These are phyloP conservation scores for Eurypyga helias DNA, from an alignment of 2,113 vertebrate genomes.

Conservation along the genomic window DNA sequence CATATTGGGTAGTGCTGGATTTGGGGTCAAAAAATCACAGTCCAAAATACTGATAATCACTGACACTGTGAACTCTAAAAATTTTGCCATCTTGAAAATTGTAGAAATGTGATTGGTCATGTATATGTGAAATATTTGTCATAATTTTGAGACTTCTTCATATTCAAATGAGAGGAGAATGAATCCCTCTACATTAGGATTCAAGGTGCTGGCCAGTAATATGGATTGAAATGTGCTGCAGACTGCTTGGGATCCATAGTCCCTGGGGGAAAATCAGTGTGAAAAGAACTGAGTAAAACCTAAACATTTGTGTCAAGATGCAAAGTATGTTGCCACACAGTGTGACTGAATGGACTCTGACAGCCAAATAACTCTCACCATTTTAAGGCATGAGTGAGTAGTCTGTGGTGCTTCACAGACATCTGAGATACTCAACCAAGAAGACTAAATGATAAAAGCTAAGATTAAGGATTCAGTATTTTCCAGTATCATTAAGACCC, in stretches of 20 bases:
- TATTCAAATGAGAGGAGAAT: background rate
- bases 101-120: background rate
- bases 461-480: slow-evolving; percentile 3
- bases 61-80: background rate
- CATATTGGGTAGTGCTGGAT: background rate
- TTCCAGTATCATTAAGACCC: background rate
- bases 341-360: background rate
- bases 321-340: background rate
- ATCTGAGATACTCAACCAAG: slow-evolving; percentile 3
- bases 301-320: slow-evolving; percentile 6
- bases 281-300: background rate
- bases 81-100: background rate
- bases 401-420: background rate
- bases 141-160: background rate
- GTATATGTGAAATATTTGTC: background rate
- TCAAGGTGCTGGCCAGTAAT: background rate
- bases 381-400: background rate
- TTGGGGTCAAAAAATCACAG: background rate
- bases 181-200: background rate
- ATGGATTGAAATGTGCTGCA: background rate
- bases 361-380: background rate
- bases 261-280: background rate
- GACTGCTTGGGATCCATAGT: background rate
- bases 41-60: background rate
- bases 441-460: background rate